Evolutionary conservation across 2,888 invertebrate genomes (phyloP).

Genomic region (Holacanthella duospinosa): DNA sequence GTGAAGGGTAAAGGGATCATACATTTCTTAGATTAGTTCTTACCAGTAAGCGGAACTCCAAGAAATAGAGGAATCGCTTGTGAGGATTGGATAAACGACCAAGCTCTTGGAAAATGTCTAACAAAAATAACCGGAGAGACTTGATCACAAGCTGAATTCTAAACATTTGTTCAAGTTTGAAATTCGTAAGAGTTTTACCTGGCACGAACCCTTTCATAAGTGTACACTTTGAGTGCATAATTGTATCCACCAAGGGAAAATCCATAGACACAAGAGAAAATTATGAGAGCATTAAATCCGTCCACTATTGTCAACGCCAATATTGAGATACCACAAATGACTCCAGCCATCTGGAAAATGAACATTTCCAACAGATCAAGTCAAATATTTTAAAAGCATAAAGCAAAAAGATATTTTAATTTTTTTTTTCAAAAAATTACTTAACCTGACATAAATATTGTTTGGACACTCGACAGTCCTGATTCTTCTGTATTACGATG

Average conservation of each 20-base stretch:
- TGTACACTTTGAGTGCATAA: slow-evolving; percentile 80
- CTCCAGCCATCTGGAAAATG: slow-evolving; percentile 54
- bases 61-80: slow-evolving; percentile 75
- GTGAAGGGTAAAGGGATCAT: neutral
- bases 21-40: slow-evolving; percentile 4
- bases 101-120: slow-evolving; percentile 71
- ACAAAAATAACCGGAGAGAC: neutral
- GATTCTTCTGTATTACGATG: slow-evolving; percentile 68
- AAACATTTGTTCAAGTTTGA: neutral
- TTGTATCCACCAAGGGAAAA: slow-evolving; percentile 80
- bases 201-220: slow-evolving; percentile 72
- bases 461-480: slow-evolving; percentile 71
- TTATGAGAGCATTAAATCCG: slow-evolving; percentile 60
- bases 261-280: slow-evolving; percentile 46
- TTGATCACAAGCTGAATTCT: no score
- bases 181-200: slow-evolving; percentile 26
- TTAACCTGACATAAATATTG: slow-evolving; percentile 60
- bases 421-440: no score
- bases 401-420: no score
- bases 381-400: neutral
- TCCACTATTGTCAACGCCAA: slow-evolving; percentile 57
- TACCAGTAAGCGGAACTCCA: slow-evolving; percentile 71
- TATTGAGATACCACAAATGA: slow-evolving; percentile 65
- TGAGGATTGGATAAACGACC: slow-evolving; percentile 79
- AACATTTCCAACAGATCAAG: no score